Evolutionary conservation across 2,797 vertebrate genomes (phyloP).

Genomic region (Knipowitschia caucasica): DNA sequence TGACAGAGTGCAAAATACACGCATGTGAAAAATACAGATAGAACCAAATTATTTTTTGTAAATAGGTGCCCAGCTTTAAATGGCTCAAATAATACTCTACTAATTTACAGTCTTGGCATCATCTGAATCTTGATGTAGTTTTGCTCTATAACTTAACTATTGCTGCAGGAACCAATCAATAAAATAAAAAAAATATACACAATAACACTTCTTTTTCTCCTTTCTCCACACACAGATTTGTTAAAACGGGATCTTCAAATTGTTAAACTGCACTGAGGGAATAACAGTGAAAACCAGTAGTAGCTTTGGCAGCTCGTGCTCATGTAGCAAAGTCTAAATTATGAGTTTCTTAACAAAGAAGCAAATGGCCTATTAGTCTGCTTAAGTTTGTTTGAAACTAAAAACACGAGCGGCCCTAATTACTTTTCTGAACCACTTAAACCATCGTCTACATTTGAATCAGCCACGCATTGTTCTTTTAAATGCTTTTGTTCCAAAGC

Average conservation of each 20-base stretch:
- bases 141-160: not conserved
- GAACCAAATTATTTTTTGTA: too few species aligned
- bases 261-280: not conserved
- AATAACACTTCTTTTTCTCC: not conserved
- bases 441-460: slow-evolving; percentile 35
- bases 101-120: too few species aligned
- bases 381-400: slow-evolving; percentile 41
- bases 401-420: slow-evolving; percentile 38
- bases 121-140: not conserved
- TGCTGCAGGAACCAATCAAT: too few species aligned
- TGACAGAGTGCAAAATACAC: too few species aligned
- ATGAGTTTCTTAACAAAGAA: slow-evolving; percentile 39
- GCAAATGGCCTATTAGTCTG: slow-evolving; percentile 40
- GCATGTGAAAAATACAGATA: too few species aligned
- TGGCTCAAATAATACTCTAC: too few species aligned
- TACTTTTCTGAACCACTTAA: slow-evolving; percentile 45
- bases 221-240: not conserved
- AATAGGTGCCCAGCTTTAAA: too few species aligned
- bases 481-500: slow-evolving; percentile 40
- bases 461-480: slow-evolving; percentile 30
- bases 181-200: not conserved
- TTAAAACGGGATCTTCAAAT: not conserved
- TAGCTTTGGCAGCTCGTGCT: slow-evolving; percentile 4
- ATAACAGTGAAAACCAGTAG: slow-evolving; percentile 10
- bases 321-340: slow-evolving; percentile 22